A percentile compares a stretch with the other conserved stretches of the same genome.
Evolutionary conservation across 2,797 vertebrate genomes (phyloP).

Genomic region (Nyctibius grandis): DNA sequence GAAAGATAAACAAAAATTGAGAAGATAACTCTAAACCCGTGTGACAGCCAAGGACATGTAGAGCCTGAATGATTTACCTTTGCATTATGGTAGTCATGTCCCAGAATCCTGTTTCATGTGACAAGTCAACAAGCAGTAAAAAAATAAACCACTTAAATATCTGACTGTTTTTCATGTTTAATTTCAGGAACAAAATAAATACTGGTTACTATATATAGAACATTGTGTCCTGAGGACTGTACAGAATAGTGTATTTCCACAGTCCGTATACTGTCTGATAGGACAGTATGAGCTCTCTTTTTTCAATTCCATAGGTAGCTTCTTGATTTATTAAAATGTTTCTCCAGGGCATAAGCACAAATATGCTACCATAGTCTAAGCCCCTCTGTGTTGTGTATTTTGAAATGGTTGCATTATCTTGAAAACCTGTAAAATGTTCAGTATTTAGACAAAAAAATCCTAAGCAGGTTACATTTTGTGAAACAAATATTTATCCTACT

Average conservation of each 20-base stretch:
- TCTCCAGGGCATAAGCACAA: not conserved
- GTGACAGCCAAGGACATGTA: slow-evolving; percentile 12
- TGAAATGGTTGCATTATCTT: not conserved
- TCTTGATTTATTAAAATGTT: not conserved
- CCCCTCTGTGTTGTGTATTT: not conserved
- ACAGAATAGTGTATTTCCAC: not conserved
- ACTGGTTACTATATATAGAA: not conserved
- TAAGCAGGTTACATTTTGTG: not conserved
- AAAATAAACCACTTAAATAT: not conserved
- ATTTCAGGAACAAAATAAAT: slow-evolving; percentile 13
- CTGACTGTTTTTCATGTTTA: slow-evolving; percentile 5
- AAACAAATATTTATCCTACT: not conserved
- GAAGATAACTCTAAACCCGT: not conserved
- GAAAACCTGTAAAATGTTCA: not conserved
- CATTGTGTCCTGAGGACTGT: not conserved
- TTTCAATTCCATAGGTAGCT: not conserved
- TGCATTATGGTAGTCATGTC: not conserved
- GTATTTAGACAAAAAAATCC: not conserved
- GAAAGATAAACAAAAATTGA: slow-evolving; percentile 28
- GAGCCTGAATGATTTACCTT: slow-evolving; percentile 28
- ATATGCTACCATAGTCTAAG: not conserved
- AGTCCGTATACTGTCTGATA: not conserved
- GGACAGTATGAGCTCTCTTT: not conserved
- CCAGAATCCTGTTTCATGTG: not conserved
- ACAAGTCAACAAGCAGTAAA: slow-evolving; percentile 21